Evolutionary conservation across 37 sponge, comb jelly and placozoan species (phyloP), one percentile per base, ranked within the genome.

Genomic region (Spongia lamella): DNA sequence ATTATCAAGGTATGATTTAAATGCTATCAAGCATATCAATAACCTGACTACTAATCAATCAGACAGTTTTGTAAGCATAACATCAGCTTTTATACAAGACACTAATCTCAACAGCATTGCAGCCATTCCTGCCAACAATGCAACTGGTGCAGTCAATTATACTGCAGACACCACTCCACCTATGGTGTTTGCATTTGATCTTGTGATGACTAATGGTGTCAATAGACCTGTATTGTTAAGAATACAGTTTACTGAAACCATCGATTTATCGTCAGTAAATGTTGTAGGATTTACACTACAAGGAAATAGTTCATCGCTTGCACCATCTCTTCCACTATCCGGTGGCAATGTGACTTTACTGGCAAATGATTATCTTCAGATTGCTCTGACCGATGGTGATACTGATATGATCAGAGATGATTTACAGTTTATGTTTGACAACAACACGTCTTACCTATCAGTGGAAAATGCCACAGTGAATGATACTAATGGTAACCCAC

Each of bases 221-320:
- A 76, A 71, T 22, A 55, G 85, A 50, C 93, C 93, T 39, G 51
- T 93, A 24, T 78, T 88, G 36, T 72, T 93, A 16, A 63, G 5
- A 6, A 57, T 93, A 22, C 83, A 73, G 62, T 93, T 89, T 73
- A 78, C 83, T 22, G 93, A 93, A 62, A 89, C 89, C 32, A 74
- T 93, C 63, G 50, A 85, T 33, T 66, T 88, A 24, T 26, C 58
- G 19, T 43, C 83, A 9, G 53, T 93, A 9, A 61, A 85, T 68
- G 74, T 82, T 0, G 79, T 80, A 30, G 62, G 54, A 1, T 82
- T 85, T 47, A 63, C 83, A 1, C 77, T 93, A 25, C 86, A 93
- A 30, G 38, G 20, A 6, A 25, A 20, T 25, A 66, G 81, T 71
- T 29, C 34, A 1, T 17, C 67, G 22, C 54, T 33, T 0, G 38